Base-by-base conservation (phyloP, 2,888 invertebrate genomes). In the Ganaspis brasiliensis region DNA sequence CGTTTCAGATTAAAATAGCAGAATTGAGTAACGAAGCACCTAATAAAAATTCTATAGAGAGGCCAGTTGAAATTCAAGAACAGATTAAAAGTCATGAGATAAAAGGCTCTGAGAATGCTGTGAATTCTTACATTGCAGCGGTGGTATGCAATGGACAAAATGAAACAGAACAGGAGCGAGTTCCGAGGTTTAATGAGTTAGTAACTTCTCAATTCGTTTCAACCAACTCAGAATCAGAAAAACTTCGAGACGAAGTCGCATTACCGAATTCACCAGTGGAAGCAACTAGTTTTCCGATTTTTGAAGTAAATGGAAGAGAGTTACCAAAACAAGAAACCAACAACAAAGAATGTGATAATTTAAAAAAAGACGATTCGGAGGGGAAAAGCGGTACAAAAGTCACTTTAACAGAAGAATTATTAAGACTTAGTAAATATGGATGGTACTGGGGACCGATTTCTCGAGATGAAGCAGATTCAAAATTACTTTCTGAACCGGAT, bases 391-490 rank as follows among this genome's bases (percentile, higher is more conserved):
- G 84, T 78, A 81, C 81, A n/a, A 86, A 84, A 73, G 82, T 79
- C n/a, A 86, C 83, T 71, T 82, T 89, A 35, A 82, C 86, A 45
- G 83, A 86, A 56, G 89, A 89, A 71, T 75, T 89, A 55, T 81
- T 87, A 63, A 89, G 87, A 73, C 80, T 89, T 56, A 86, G 87
- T 75, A 88, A 88, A 72, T 87, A 93, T 88, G 95, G 94, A 56
- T 96, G 96, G 96, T 97, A 97, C 89, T 97, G 96, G 96, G 97
- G 96, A 16, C 95, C 96, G 72, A 93, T 96, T 82, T 94, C 95
- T 0, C 93, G 95, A 81, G 93, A 93, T 49, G 95, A 96, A 88
- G 96, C 96, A 0, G 96, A 96, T 88, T 93, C 93, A 74, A 94
- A 94, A 87, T 91, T 96, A 37, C 91, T 93, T 70, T 94, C 94